Conservation (phyloP, 2,888 invertebrate genomes). For the Cecidostiba fungosa region DNA sequence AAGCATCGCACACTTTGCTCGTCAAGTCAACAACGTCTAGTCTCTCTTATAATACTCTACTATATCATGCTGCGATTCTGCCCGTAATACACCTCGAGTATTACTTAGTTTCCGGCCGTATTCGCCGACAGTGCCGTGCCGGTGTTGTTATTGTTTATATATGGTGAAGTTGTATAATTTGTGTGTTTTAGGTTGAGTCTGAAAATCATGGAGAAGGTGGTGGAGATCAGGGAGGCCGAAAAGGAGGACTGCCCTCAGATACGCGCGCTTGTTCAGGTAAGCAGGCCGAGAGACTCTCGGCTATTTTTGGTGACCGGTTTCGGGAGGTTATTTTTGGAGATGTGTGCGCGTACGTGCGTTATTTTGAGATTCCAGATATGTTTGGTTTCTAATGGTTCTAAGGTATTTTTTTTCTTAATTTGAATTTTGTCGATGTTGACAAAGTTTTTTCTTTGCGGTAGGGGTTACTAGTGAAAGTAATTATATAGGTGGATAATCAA, state of each 20-base stretch:
- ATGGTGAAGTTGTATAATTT: background rate
- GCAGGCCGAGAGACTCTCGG: background rate
- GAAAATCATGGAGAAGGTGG: conserved; percentile 64
- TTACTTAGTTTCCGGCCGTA: background rate
- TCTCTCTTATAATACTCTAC: background rate
- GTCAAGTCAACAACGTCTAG: background rate
- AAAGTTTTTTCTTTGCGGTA: too few species aligned
- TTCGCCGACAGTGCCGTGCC: background rate
- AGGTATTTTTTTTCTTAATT: too few species aligned
- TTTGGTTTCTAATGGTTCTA: too few species aligned
- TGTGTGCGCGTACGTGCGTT: too few species aligned
- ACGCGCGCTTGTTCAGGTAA: conserved; percentile 72
- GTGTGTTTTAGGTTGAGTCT: conserved; percentile 53
- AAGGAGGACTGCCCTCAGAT: conserved; percentile 73
- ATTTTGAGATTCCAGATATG: too few species aligned
- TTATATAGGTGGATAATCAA: too few species aligned
- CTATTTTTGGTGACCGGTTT: background rate
- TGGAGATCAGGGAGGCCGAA: conserved; percentile 70
- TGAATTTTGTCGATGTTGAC: too few species aligned
- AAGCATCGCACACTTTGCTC: background rate
- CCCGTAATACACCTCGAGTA: conserved; percentile 51
- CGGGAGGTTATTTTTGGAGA: background rate
- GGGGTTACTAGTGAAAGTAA: too few species aligned
- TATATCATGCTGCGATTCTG: conserved; percentile 59
- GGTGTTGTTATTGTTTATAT: background rate